A percentile compares a stretch with the other conserved stretches of the same genome.
phyloP scores from a whole-genome alignment of 2,113 vertebrate species.

The Chloroceryle aenea region DNA sequence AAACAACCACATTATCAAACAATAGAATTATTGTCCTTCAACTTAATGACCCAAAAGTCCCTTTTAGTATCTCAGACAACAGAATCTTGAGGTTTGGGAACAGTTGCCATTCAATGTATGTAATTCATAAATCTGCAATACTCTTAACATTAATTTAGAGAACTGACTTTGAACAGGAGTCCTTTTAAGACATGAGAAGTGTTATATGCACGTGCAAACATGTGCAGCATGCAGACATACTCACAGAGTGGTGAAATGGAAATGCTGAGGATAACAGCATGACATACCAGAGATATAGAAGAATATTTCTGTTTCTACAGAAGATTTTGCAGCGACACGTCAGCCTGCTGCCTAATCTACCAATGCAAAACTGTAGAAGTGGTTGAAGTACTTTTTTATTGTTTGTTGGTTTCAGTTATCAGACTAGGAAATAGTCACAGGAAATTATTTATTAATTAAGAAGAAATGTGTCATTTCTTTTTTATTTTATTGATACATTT shows the following conservation, averaged over 20 bases:
- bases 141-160: not conserved
- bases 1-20: slow-evolving; percentile 49
- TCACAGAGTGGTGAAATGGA: not conserved
- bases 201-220: not conserved
- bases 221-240: no score
- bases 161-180: not conserved
- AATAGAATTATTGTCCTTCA: slow-evolving; percentile 55
- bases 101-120: not conserved
- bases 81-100: slow-evolving; percentile 4
- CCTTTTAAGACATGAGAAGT: not conserved
- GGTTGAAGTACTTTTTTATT: not conserved
- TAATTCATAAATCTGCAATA: not conserved
- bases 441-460: not conserved
- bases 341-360: not conserved
- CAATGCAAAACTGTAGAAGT: not conserved
- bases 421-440: not conserved
- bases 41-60: not conserved
- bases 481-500: not conserved
- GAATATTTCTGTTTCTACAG: not conserved
- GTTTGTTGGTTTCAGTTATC: not conserved
- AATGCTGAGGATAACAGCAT: not conserved
- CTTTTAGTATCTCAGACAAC: slow-evolving; percentile 16
- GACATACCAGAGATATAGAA: not conserved
- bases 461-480: not conserved
- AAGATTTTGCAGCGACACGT: not conserved